Evolutionary conservation across 2,113 vertebrate species (phyloP).

Genomic region (Nycticorax nycticorax): DNA sequence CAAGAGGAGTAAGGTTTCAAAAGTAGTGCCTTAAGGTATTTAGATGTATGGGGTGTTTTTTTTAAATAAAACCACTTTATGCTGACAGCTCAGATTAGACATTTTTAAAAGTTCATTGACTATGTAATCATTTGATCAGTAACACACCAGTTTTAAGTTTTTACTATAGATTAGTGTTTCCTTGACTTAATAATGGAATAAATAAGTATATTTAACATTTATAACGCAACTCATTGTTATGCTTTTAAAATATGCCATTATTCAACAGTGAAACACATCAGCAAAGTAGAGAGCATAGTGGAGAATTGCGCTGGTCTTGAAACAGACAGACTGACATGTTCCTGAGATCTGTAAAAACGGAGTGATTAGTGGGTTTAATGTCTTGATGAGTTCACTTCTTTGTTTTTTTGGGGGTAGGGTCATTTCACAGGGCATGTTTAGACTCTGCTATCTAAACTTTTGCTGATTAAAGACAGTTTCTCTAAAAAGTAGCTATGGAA

Average conservation of each 20-base stretch:
- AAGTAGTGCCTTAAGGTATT: background rate
- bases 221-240: background rate
- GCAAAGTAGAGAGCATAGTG: background rate
- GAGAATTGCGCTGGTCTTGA: background rate
- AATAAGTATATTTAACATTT: background rate
- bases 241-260: background rate
- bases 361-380: background rate
- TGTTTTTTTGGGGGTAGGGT: background rate
- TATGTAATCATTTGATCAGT: background rate
- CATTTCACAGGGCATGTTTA: background rate
- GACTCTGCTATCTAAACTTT: constrained; percentile 6
- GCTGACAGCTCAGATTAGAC: background rate
- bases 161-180: background rate
- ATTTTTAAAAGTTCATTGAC: background rate
- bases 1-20: background rate
- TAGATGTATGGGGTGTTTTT: background rate
- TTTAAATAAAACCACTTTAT: background rate
- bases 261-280: background rate
- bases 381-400: background rate
- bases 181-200: background rate
- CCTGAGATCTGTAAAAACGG: background rate
- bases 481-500: background rate
- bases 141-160: background rate
- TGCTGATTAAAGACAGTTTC: constrained; percentile 21
- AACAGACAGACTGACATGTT: background rate